Conservation (phyloP, 2,797 vertebrate species). For the Varecia variegata region DNA sequence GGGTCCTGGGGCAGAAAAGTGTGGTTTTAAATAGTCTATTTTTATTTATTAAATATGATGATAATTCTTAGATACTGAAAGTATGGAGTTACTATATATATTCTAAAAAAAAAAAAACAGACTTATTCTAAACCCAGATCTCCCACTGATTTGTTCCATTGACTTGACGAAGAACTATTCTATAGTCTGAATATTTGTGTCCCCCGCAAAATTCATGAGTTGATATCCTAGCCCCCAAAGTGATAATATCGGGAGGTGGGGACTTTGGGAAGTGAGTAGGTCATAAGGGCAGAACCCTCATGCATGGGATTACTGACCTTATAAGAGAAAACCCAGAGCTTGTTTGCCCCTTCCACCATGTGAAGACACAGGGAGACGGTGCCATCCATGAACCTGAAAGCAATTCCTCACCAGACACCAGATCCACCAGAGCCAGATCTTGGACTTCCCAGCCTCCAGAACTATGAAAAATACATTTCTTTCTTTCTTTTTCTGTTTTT, state of each 20-base stretch:
- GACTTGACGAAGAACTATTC: not conserved
- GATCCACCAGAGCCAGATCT: not conserved
- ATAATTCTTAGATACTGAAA: not conserved
- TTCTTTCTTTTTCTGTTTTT: too few relatives aligned
- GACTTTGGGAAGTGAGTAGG: not conserved
- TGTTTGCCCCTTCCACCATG: not conserved
- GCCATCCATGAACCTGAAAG: not conserved
- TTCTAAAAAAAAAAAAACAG: not conserved
- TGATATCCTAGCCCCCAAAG: not conserved
- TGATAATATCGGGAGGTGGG: not conserved
- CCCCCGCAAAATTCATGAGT: not conserved
- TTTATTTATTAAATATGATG: not conserved
- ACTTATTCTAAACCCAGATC: not conserved
- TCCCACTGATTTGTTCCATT: not conserved
- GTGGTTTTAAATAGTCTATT: not conserved
- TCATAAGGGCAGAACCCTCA: not conserved
- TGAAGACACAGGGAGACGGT: not conserved
- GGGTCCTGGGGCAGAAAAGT: not conserved
- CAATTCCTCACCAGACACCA: rapidly evolving
- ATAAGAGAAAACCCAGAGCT: not conserved
- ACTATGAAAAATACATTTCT: not conserved
- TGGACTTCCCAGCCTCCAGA: not conserved
- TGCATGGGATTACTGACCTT: not conserved
- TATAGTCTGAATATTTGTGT: not conserved
- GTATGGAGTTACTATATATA: not conserved